Evolutionary conservation across 92 coral and sea anemone genomes (phyloP), one percentile per base, ranked within the genome.

Genomic region (Zoanthus solanderi): DNA sequence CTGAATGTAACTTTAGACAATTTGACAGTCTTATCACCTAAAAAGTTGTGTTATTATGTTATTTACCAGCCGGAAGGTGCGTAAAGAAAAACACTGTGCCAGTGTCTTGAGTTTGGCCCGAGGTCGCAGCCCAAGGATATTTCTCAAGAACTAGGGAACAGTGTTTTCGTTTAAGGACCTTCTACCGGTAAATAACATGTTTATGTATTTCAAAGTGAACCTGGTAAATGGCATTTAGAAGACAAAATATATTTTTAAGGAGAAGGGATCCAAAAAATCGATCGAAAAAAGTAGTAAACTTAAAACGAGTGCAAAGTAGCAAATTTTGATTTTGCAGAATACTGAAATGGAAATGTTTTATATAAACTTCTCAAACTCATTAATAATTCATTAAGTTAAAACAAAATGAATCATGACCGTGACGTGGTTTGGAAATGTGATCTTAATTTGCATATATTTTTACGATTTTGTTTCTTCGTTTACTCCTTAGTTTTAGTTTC

Each of bases 161-260:
- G 67, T 60, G 67, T 60, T 60, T 60, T 61, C 29, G n/a, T 61
- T 61, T 61, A 61, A 61, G 18, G 69, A 61, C 69, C 69, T 61
- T 61, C 29, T 18, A 18, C 17, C 69, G 69, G 69, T 61, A 61
- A 61, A 61, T 61, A 61, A 61, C 10, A 61, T 61, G 6, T 10
- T 61, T 61, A 61, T 61, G 2, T 63, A 14, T 63, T 16, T 63
- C 8, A 16, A 63, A 63, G 60, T 54, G 60, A 63, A 63, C 9
- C 7, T 63, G 8, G 8, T 16, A 63, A 63, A 63, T 18, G n/a
- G 13, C 28, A 63, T 63, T 63, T 63, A 63, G 69, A 16, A 16
- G 30, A 2, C 0, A 63, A 63, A 12, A 63, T 6, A 63, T 6
- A 11, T 4, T 54, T 54, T 9, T 5, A 9, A 54, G 60, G 60